These are phyloP conservation scores for Phaethon lepturus DNA, from an alignment of 2,113 vertebrate species.

Conservation along the genomic window DNA sequence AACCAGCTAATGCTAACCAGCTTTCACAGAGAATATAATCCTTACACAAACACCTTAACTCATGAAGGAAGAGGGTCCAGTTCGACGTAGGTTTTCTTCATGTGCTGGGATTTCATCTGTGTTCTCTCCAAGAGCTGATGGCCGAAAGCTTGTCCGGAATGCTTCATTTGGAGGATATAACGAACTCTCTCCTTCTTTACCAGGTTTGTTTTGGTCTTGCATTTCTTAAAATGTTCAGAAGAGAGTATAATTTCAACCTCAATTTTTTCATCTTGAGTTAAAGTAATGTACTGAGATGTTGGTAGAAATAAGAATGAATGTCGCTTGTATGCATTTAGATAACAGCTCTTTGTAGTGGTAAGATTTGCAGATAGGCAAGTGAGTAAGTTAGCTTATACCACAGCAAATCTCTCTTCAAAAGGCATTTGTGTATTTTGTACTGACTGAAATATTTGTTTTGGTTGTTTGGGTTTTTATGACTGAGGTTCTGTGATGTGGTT, in stretches of 20 bases:
- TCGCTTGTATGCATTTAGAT: background rate
- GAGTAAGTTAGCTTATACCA: background rate
- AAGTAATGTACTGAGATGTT: background rate
- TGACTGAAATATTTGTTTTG: background rate
- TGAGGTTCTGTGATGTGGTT: background rate
- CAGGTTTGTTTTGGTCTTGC: slow-evolving; percentile 86
- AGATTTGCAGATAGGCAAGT: background rate
- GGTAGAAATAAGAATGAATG: background rate
- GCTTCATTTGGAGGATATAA: slow-evolving; percentile 98
- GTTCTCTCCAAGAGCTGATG: slow-evolving; percentile 85
- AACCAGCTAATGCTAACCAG: slow-evolving; percentile 76
- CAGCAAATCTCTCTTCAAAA: background rate
- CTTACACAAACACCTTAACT: slow-evolving; percentile 75
- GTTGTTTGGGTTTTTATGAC: background rate
- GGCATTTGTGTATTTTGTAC: background rate
- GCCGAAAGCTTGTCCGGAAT: slow-evolving; percentile 95
- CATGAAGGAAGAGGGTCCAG: slow-evolving; percentile 92
- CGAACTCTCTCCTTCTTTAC: slow-evolving; percentile 87
- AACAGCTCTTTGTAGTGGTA: background rate
- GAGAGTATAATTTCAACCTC: background rate
- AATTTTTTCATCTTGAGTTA: background rate
- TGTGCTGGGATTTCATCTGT: slow-evolving; percentile 86
- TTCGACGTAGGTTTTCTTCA: slow-evolving; percentile 90
- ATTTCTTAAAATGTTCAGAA: slow-evolving; percentile 38
- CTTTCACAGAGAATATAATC: slow-evolving; percentile 71